A percentile compares a stretch with the other conserved stretches of the same genome.
Conservation (phyloP, 2,113 vertebrate species). For the Semnornis frantzii region DNA sequence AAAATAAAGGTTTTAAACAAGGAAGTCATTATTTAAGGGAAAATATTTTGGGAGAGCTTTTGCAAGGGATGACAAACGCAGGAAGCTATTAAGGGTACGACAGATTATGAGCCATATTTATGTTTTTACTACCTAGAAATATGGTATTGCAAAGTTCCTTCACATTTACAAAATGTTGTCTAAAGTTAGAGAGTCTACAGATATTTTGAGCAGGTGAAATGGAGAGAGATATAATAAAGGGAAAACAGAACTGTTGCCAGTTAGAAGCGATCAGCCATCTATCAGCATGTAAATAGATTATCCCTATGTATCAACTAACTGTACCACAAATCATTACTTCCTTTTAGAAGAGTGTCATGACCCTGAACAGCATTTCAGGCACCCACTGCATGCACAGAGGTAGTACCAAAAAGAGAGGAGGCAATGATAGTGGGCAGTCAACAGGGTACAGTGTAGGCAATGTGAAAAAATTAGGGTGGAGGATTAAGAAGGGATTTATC, state of each 20-base stretch:
- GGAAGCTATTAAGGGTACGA: neutral
- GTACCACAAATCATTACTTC: neutral
- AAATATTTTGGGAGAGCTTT: neutral
- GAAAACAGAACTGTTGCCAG: neutral
- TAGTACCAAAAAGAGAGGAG: neutral
- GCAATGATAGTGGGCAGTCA: neutral
- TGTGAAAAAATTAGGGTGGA: neutral
- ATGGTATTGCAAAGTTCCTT: neutral
- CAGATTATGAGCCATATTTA: neutral
- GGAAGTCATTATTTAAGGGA: neutral
- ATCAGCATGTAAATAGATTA: slow-evolving; percentile 1
- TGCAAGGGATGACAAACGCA: neutral
- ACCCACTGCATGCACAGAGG: neutral
- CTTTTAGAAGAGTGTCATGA: neutral
- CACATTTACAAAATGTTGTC: neutral
- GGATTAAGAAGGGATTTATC: neutral
- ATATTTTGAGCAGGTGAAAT: neutral
- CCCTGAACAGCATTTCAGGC: neutral
- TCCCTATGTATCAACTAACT: neutral
- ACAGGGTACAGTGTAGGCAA: neutral
- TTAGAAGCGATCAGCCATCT: neutral
- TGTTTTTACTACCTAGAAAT: neutral
- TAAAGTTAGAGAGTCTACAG: neutral
- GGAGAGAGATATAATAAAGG: neutral
- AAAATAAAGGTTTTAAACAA: neutral